These are phyloP conservation scores for Catamblyrhynchus diadema DNA, from an alignment of 2,797 vertebrate species.

Conservation along the genomic window DNA sequence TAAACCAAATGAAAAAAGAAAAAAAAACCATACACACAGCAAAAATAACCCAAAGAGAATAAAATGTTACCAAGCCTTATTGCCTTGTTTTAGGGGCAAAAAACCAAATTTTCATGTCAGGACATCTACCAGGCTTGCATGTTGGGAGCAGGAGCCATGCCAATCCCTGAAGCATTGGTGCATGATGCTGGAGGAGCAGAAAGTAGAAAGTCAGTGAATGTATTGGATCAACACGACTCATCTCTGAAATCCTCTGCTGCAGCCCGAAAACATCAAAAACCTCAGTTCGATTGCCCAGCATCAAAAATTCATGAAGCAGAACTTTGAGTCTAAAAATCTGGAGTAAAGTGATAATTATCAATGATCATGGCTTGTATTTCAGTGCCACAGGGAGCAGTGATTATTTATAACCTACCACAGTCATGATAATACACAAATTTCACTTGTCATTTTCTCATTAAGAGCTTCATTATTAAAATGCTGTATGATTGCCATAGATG, in stretches of 20 bases:
- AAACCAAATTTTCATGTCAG: not conserved
- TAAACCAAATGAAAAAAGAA: not conserved
- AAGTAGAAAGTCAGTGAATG: not conserved
- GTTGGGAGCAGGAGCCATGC: accelerated
- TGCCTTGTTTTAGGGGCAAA: accelerated
- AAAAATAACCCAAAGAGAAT: not conserved
- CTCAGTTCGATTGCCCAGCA: accelerated
- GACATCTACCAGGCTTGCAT: not conserved
- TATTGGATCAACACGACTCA: not conserved
- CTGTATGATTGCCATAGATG: not conserved
- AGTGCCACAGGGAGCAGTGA: not conserved
- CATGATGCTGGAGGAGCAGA: not conserved
- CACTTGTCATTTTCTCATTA: not conserved
- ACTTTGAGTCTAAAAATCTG: not conserved
- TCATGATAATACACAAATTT: not conserved
- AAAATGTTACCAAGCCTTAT: not conserved
- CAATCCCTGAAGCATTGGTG: accelerated
- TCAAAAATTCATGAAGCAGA: not conserved
- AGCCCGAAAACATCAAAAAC: not conserved
- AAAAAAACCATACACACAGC: not conserved
- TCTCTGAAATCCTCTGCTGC: not conserved
- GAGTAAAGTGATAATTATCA: not conserved
- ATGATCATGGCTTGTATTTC: not conserved
- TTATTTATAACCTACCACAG: not conserved
- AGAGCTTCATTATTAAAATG: not conserved